phyloP scores from a whole-genome alignment of 2,797 vertebrate species.

The Eremophila alpestris region DNA sequence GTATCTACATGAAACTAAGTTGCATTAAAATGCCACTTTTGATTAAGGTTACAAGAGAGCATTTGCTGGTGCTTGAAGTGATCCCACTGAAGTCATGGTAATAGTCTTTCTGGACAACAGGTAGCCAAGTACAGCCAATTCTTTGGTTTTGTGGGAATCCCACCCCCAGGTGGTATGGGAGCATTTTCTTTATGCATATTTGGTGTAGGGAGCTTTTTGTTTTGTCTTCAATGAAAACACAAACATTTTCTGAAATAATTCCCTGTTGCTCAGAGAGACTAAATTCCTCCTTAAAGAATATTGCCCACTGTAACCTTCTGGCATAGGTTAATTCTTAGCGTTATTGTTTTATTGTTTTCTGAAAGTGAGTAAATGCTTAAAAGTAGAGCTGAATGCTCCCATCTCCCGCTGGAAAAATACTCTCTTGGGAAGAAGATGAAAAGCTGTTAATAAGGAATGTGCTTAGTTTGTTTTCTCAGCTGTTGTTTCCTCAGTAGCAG shows the following conservation, averaged over 20 bases:
- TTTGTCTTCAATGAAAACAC: not conserved
- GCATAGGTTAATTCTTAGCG: not conserved
- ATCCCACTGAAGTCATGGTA: not conserved
- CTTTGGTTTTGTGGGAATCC: not conserved
- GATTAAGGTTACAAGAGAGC: not conserved
- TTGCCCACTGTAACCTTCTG: not conserved
- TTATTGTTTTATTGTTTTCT: not conserved
- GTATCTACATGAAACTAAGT: not conserved
- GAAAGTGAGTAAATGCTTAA: not conserved
- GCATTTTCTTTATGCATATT: not conserved
- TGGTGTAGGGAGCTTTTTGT: not conserved
- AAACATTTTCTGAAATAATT: not conserved
- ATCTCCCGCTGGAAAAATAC: not conserved
- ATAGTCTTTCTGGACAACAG: not conserved
- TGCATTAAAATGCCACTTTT: not conserved
- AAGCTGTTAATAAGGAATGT: not conserved
- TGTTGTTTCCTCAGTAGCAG: not conserved
- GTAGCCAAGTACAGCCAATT: not conserved
- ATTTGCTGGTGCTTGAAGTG: not conserved
- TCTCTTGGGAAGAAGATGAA: not conserved
- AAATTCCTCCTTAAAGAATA: not conserved
- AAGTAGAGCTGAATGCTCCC: not conserved
- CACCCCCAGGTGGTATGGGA: not conserved
- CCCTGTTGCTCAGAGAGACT: not conserved
- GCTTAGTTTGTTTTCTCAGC: not conserved